These are phyloP conservation scores for Podarcis raffonei DNA, from an alignment of 2,113 vertebrate species.

Conservation along the genomic window DNA sequence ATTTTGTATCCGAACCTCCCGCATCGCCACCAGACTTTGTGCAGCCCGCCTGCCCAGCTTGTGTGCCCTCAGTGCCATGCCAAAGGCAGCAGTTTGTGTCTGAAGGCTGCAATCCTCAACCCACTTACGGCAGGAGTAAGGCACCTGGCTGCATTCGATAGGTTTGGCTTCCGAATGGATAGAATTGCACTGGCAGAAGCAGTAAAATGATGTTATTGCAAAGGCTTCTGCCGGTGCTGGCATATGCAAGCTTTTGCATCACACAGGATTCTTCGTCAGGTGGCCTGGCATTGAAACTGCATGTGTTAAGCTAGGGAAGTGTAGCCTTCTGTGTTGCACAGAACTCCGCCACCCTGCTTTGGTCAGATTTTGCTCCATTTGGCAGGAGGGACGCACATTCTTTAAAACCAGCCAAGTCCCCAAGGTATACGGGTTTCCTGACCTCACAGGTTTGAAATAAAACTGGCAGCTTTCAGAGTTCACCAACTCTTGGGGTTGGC, in stretches of 20 bases:
- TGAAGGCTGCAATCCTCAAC: no score
- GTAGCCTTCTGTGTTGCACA: not conserved
- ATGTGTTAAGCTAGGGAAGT: not conserved
- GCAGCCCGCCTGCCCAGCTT: no score
- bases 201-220: not conserved
- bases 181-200: no score
- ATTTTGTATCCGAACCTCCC: constrained; percentile 14
- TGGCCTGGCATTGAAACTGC: not conserved
- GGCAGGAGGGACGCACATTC: not conserved
- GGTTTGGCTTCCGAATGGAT: no score
- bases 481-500: not conserved
- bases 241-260: not conserved
- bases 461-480: not conserved
- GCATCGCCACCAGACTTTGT: not conserved
- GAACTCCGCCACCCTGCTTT: not conserved
- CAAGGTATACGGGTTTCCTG: not conserved
- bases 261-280: not conserved
- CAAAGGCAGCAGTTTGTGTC: not conserved
- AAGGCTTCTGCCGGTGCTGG: not conserved
- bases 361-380: not conserved
- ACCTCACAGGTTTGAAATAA: not conserved
- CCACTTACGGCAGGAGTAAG: no score
- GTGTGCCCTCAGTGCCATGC: no score
- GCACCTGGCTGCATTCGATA: no score
- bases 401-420: not conserved